These are phyloP conservation scores for Propithecus deckenii DNA, from an alignment of 2,797 vertebrate species.

Conservation along the genomic window DNA sequence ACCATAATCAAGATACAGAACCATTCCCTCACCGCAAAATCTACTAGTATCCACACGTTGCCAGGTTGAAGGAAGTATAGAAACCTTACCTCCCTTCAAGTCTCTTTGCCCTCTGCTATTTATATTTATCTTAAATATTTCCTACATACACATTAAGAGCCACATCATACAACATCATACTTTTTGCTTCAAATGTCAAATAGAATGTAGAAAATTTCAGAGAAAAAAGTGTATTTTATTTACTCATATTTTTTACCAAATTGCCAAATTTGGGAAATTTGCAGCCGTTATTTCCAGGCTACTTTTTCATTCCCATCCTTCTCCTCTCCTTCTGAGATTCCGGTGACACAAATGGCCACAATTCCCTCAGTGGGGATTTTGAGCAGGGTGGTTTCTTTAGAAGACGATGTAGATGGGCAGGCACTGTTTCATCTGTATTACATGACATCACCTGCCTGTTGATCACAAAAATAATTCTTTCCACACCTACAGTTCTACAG, in stretches of 20 bases:
- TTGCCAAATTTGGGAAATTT: not conserved
- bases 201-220: not conserved
- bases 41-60: not conserved
- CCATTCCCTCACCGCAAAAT: not conserved
- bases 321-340: not conserved
- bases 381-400: not conserved
- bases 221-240: not conserved
- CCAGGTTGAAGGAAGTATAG: not conserved
- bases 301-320: not conserved
- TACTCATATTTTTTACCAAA: not conserved
- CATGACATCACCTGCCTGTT: not conserved
- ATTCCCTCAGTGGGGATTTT: not conserved
- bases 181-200: slow-evolving; percentile 18
- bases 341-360: not conserved
- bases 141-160: not conserved
- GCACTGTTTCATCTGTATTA: not conserved
- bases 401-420: not conserved
- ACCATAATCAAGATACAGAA: not conserved
- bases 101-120: not conserved
- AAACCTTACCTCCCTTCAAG: not conserved
- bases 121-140: slow-evolving; percentile 7
- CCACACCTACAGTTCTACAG: not conserved
- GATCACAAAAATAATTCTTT: not conserved
- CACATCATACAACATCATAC: not conserved
- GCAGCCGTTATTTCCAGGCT: not conserved